These are phyloP conservation scores for Cecropterus lyciades DNA, from an alignment of 1,140 invertebrate genomes.

Conservation along the genomic window DNA sequence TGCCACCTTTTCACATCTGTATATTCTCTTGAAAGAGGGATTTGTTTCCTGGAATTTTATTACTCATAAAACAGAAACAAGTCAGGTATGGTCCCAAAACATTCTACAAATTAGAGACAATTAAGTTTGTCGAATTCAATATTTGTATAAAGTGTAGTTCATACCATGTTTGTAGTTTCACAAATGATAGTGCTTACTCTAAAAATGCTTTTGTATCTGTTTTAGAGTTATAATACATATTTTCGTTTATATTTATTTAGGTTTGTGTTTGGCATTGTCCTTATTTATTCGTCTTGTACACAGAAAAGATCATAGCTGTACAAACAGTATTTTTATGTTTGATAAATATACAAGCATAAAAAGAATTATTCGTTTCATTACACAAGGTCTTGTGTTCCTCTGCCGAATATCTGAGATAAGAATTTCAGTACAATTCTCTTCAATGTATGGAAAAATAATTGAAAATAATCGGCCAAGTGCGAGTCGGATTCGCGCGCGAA, in stretches of 20 bases:
- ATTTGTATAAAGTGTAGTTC: neutral
- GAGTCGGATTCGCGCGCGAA: too few species aligned
- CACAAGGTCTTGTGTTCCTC: neutral
- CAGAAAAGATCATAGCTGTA: neutral
- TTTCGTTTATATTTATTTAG: neutral
- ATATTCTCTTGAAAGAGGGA: neutral
- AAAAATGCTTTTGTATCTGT: neutral
- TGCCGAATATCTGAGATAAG: neutral
- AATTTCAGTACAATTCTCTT: neutral
- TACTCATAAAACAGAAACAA: neutral
- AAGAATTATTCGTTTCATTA: constrained; percentile 3
- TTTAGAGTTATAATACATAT: neutral
- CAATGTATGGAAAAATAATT: too few species aligned
- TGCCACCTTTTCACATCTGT: neutral
- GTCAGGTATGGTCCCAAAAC: neutral
- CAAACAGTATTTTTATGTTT: neutral
- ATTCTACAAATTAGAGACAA: neutral
- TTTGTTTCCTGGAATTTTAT: neutral
- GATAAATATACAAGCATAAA: neutral
- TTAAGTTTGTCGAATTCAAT: neutral
- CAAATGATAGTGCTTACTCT: too few species aligned
- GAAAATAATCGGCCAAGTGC: too few species aligned
- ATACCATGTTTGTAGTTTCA: too few species aligned
- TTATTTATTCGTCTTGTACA: constrained; percentile 1
- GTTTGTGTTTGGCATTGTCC: neutral